Base-by-base conservation (phyloP, 2,797 vertebrate genomes). In the Spondyliosoma cantharus region DNA sequence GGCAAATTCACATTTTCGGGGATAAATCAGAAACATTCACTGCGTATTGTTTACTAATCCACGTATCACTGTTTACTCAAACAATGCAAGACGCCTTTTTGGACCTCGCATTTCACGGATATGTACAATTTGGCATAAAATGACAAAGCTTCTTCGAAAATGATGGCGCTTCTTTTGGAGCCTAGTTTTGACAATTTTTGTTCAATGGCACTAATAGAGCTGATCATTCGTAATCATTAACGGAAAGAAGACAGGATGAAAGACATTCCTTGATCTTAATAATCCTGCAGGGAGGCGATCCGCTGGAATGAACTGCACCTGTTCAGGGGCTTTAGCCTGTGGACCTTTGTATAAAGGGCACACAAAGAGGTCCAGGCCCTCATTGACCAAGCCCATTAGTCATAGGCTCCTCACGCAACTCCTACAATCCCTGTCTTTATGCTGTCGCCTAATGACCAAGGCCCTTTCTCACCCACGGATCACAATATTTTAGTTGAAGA, bases 321-420 rank as follows among this genome's bases (percentile, higher is more conserved):
- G 91, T 92, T 91, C 80, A 84, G 88, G 83, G 91, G 92, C 93
- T 94, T 93, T 93, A 90, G 93, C 90, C 86, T 80, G 78, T 89
- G 93, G 88, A 92, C 92, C 91, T 90, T 80, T 81, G 87, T 90
- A 95, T 93, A 95, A 94, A 94, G 86, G 85, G 79, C 82, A 90
- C 90, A 95, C 94, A 94, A 94, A 93, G 79, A 89, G 91, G 93
- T 93, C 91, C 90, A 92, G 93, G 90, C 91, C 94, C 90, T 93
- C 90, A 93, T 90, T 95, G 95, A 95, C 93, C 93, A 71, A 86
- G 86, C 88, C 93, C 93, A 94, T 95, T 96, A 95, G 94, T 94
- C 93, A 92, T 91, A 90, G 87, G 92, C 86, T 92, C 86, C 85
- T 90, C 86, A 81, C 89, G 86, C 87, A 89, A 86, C 92, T 92